These are phyloP conservation scores for Eupithecia vulgata DNA, from an alignment of 2,888 invertebrate genomes.

Conservation along the genomic window DNA sequence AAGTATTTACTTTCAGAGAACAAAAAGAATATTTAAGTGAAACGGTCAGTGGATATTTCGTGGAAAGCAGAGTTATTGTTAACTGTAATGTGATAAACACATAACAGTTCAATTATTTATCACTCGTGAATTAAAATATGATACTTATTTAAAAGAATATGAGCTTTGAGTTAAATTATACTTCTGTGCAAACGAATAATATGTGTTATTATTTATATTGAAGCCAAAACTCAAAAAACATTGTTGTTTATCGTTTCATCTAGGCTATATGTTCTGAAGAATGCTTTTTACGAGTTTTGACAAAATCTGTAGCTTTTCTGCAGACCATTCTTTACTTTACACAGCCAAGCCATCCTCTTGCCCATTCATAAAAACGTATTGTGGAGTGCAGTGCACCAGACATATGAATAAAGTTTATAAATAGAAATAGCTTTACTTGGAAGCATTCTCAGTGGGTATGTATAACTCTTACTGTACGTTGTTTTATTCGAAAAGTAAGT, in stretches of 20 bases:
- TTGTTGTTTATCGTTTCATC: background rate
- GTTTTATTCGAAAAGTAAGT: conserved; percentile 2
- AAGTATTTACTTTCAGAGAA: background rate
- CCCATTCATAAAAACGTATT: conserved; percentile 14
- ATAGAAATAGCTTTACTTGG: conserved; percentile 11
- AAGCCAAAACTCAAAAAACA: background rate
- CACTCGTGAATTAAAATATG: too few species aligned
- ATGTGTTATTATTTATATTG: background rate
- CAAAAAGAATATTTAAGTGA: background rate
- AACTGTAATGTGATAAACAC: too few species aligned
- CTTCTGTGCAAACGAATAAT: background rate
- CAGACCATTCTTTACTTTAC: background rate
- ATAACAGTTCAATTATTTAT: too few species aligned
- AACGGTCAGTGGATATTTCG: background rate
- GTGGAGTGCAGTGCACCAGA: conserved; percentile 11
- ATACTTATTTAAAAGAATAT: too few species aligned
- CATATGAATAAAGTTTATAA: conserved; percentile 16
- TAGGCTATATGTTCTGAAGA: background rate
- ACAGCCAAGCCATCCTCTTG: conserved; percentile 5
- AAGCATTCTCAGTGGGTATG: background rate
- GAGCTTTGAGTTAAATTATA: too few species aligned
- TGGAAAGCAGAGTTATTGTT: too few species aligned
- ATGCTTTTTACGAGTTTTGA: background rate
- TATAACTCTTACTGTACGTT: background rate
- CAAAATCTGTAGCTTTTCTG: background rate